These are phyloP conservation scores for Canis aureus DNA, from an alignment of 2,113 vertebrate species.

Conservation along the genomic window DNA sequence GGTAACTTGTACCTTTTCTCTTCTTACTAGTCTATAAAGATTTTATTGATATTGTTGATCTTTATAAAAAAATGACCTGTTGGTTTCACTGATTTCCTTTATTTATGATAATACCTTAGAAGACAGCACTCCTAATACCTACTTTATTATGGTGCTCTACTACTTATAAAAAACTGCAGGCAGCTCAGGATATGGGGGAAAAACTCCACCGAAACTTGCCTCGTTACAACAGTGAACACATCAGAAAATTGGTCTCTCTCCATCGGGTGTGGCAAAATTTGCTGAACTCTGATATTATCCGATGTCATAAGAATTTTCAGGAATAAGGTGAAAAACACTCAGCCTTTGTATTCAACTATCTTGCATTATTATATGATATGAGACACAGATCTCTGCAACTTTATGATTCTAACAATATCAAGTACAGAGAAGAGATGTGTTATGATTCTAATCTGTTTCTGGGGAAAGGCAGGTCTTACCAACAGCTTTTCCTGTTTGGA, in stretches of 20 bases:
- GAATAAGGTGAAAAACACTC: not conserved
- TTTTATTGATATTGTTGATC: not conserved
- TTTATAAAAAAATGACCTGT: not conserved
- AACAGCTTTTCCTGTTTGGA: conserved; percentile 97
- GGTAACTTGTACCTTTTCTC: not conserved
- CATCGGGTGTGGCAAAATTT: not conserved
- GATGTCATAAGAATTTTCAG: not conserved
- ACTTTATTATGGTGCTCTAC: not conserved
- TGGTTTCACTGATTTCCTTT: conserved; percentile 13
- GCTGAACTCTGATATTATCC: not conserved
- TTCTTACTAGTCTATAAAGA: not conserved
- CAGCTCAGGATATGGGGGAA: not conserved
- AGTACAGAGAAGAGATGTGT: not conserved
- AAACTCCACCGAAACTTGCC: not conserved
- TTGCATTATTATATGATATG: not conserved
- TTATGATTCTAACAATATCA: not conserved
- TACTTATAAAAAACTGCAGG: not conserved
- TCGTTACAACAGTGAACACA: not conserved
- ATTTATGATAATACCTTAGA: not conserved
- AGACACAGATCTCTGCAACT: not conserved
- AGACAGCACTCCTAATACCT: not conserved
- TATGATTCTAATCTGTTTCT: not conserved
- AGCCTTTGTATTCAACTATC: not conserved
- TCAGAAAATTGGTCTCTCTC: not conserved
- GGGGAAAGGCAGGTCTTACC: conserved; percentile 88